Evolutionary conservation across 2,797 vertebrate species (phyloP).

Genomic region (Centropyge bicolor): DNA sequence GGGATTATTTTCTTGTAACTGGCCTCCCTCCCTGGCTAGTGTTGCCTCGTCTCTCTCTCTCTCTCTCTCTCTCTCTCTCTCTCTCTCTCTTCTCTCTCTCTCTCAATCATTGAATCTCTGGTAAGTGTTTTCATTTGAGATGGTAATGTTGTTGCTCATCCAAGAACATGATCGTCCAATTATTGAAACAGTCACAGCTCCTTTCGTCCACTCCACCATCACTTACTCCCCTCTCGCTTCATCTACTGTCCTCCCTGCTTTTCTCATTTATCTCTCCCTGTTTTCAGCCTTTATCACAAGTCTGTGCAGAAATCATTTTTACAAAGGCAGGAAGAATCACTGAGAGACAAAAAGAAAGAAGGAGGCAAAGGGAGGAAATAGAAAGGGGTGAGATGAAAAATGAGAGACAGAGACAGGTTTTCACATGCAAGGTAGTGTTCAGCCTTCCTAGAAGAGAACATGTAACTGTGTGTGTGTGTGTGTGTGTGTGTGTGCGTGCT

Average conservation of each 20-base stretch:
- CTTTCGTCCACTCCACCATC: slow-evolving; percentile 44
- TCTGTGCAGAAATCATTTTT: slow-evolving; percentile 14
- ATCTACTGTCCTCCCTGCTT: slow-evolving; percentile 1
- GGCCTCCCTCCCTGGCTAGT: neutral
- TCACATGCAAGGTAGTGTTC: neutral
- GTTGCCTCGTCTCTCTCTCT: neutral
- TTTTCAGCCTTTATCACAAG: slow-evolving; percentile 16
- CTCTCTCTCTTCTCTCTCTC: neutral
- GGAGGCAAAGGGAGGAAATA: neutral
- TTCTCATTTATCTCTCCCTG: slow-evolving; percentile 22
- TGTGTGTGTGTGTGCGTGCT: too few species aligned
- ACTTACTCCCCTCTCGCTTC: slow-evolving; percentile 28
- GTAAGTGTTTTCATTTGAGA: slow-evolving; percentile 38
- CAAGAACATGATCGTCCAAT: slow-evolving; percentile 55
- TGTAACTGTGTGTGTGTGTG: neutral
- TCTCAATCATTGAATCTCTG: slow-evolving; percentile 31
- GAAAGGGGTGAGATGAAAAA: neutral
- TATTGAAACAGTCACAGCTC: slow-evolving; percentile 40
- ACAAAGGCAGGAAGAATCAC: neutral
- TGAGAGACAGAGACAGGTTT: neutral
- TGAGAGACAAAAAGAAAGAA: neutral
- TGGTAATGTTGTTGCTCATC: slow-evolving; percentile 47
- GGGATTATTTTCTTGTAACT: neutral
- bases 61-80: slow-evolving; percentile 7
- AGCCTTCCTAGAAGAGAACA: neutral